Percentiles rank a stretch among this genome's conserved stretches.
These are phyloP conservation scores for Rhabditoides inermis DNA, from an alignment of 2,888 invertebrate genomes.

Conservation along the genomic window DNA sequence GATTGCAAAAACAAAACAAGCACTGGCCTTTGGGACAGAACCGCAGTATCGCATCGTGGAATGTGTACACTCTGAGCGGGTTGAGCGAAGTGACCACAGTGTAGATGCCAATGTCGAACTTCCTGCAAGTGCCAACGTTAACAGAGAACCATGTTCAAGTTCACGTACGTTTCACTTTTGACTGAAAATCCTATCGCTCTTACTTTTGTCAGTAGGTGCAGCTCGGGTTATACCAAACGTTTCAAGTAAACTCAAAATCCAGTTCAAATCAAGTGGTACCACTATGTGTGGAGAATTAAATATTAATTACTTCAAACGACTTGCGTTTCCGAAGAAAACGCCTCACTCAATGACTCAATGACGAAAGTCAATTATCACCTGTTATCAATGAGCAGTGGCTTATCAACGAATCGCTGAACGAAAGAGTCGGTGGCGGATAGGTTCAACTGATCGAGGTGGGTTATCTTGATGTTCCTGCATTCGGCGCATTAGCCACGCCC, in stretches of 20 bases:
- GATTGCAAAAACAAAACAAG: background rate
- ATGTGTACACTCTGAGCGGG: constrained; percentile 79
- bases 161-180: too few species aligned
- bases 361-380: constrained; percentile 56
- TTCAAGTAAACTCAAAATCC: too few species aligned
- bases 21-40: constrained; percentile 67
- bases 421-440: constrained; percentile 68
- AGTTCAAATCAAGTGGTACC: background rate
- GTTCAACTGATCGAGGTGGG: constrained; percentile 66
- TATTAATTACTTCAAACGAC: background rate
- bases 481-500: background rate
- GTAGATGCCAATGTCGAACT: constrained; percentile 93
- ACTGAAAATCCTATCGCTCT: too few species aligned
- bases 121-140: constrained; percentile 57
- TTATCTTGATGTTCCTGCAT: constrained; percentile 63
- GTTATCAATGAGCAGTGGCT: constrained; percentile 80
- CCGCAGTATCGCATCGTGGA: constrained; percentile 80
- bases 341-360: too few species aligned
- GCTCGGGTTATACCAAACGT: too few species aligned
- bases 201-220: too few species aligned
- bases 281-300: background rate
- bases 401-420: constrained; percentile 80
- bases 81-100: constrained; percentile 80
- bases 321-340: too few species aligned
- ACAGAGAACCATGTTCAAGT: too few species aligned